Base-by-base conservation (phyloP, 2,113 vertebrate genomes). In the Eretmochelys imbricata region DNA sequence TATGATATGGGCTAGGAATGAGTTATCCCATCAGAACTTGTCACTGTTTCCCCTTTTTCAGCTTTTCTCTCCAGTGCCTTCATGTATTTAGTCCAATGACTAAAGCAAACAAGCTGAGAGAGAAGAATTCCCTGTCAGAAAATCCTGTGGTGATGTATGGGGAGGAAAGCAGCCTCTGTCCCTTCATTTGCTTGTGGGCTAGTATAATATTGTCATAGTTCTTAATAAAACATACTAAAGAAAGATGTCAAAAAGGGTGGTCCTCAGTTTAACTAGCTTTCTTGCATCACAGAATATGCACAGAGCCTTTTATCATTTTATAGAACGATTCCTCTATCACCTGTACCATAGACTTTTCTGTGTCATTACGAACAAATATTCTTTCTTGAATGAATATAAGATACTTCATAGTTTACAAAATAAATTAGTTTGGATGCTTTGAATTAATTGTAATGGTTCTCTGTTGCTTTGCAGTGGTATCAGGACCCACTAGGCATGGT, bases 301-400 rank as follows among this genome's bases (percentile, higher is more conserved):
- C 10, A 48, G 53, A 92, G 72, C 57, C 48, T 89, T 96, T 94
- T 87, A 49, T 95, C 14, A 22, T 80, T 75, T 84, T 96, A 86
- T 80, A 55, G 87, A 31, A 89, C 82, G 38, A 82, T 22, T 78
- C 88, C 49, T 95, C 62, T 24, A 0, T 88, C 57, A 0, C 0
- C 10, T 50, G 3, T 27, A 20, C 75, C 50, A 6, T 81, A 80
- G 38, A 20, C 72, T 42, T 75, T 49, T 93, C 86, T 65, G 80
- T 17, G 46, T 19, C 17, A 82, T 8, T 82, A 35, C 55, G 79
- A 35, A 8, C 76, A 3, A 69, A 69, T 38, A 29, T 87, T 50
- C 62, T 81, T n/a, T 90, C 38, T 89, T 75, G 80, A 51, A 51
- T 89, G 24, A 69, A 87, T 94, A 84, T 81, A 69, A 69, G 86